Evolutionary conservation across 2,797 vertebrate species (phyloP), one percentile per base, ranked within the genome.

Genomic region (Mus minutoides): DNA sequence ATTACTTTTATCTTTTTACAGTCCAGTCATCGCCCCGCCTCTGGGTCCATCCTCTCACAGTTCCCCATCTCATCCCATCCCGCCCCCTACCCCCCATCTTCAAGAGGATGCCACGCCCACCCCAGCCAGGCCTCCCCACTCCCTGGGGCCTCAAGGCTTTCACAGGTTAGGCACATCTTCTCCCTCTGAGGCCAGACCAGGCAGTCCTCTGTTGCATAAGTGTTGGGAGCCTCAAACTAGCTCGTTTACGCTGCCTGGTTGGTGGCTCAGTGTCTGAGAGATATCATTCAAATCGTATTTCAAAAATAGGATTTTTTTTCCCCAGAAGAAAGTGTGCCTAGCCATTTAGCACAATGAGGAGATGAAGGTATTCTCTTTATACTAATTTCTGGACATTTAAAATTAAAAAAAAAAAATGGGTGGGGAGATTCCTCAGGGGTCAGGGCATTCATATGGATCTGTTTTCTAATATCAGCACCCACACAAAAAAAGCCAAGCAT

Each of bases 361-460:
- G 69, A 1, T 16, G 21, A n/a, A 58, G 19, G 14, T 77, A 80
- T 43, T 86, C 69, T 79, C 91, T 96, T 90, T 52, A n/a, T 24
- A 86, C n/a, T 96, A 82, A 96, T 92, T 94, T 88, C 60, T 88
- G 56, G 94, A 80, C 29, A 79, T 93, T 87, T 86, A 97, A 95
- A 90, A 88, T 84, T 52, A 69, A 67, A 10, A 69, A 69, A 69
- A 67, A 10, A 69, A 69, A 22, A 54, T 69, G 22, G 22, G n/a
- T 26, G 13, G 34, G 34, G 22, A 52, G 62, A 71, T 10, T 14
- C 13, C 34, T 87, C 64, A 16, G 46, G 26, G 31, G 64, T 34
- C 21, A 54, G 22, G 26, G 19, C 19, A n/a, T 67, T 43, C 12
- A 24, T 64, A 40, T 21, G 37, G 82, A 64, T 84, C 17, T 64